Conservation (phyloP, 1,140 invertebrate genomes). For the Drosophila insularis region DNA sequence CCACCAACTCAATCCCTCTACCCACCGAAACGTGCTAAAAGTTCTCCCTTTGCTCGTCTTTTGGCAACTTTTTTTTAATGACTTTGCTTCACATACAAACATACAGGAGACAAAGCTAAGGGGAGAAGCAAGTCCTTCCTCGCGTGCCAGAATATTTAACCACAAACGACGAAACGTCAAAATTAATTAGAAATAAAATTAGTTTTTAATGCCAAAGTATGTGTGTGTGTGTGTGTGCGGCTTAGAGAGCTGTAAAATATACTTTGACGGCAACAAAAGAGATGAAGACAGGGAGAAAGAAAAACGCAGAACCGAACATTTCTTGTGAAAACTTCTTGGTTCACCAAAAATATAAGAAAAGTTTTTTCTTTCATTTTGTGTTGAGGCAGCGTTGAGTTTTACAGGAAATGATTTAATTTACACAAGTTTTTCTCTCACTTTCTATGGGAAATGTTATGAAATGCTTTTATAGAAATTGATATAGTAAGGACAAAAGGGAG, state of each 20-base stretch:
- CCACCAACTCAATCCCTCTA: slow-evolving; percentile 8
- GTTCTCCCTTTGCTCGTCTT: slow-evolving; percentile 56
- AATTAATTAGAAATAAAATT: slow-evolving; percentile 81
- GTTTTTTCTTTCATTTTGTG: slow-evolving; percentile 37
- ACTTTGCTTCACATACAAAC: slow-evolving; percentile 47
- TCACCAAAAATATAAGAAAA: slow-evolving; percentile 34
- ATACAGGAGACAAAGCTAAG: slow-evolving; percentile 37
- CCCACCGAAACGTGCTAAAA: slow-evolving; percentile 45
- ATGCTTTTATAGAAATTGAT: slow-evolving; percentile 3
- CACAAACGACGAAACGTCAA: slow-evolving; percentile 79
- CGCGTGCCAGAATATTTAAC: slow-evolving; percentile 78
- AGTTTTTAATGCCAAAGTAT: slow-evolving; percentile 74
- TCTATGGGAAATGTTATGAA: slow-evolving; percentile 11
- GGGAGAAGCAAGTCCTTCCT: slow-evolving; percentile 52
- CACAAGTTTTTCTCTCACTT: slow-evolving; percentile 47
- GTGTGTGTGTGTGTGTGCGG: slow-evolving; percentile 30
- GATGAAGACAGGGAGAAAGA: slow-evolving; percentile 2
- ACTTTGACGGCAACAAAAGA: slow-evolving; percentile 48
- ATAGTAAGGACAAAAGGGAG: background rate
- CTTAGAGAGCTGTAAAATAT: slow-evolving; percentile 54
- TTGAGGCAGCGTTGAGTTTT: slow-evolving; percentile 37
- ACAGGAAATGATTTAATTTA: slow-evolving; percentile 70
- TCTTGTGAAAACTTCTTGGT: slow-evolving; percentile 64
- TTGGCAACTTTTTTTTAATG: slow-evolving; percentile 76
- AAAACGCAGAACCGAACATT: slow-evolving; percentile 35